Base-by-base conservation (phyloP, 2,113 vertebrate species). In the Oplegnathus fasciatus region DNA sequence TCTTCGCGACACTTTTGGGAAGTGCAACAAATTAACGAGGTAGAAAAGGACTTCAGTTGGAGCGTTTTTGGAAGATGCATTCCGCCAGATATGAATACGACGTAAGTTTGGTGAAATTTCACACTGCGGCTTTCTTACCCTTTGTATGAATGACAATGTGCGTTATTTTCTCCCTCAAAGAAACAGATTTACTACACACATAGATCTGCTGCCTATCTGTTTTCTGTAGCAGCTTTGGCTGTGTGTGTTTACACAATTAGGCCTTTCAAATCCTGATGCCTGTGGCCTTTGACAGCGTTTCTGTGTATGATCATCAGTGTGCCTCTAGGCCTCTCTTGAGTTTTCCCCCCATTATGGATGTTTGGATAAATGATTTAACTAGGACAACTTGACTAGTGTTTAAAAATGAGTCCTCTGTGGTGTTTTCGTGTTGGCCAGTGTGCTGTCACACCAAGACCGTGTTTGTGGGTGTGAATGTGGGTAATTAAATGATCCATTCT, bases 51-150 rank as follows among this genome's bases (percentile, higher is more conserved):
- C 30, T 73, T 54, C 69, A 26, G 10, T 6, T 30, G 62, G 40
- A 6, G 44, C 1, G 30, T 6, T 30, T 44, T 20, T 13, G 71
- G 34, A 86, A 80, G 58, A 95, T 95, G 94, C 0, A 75, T 77
- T 75, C 91, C 1, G 86, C 83, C 74, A 89, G 83, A 93, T 94
- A 86, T 76, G 64, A 83, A 13, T 73, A 61, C 62, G 68, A 86
- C 52, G 94, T 94, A 87, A 93, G 94, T 92, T 81, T 66, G 13
- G 2, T 70, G 14, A 20, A 22, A 2, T 34, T 40, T 1, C 18
- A 50, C 30, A 1, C n/a, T n/a, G n/a, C n/a, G n/a, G 34, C 34
- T 37, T 60, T 52, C 44, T 14, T 5, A 42, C 40, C 28, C 0
- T 11, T 26, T 5, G 15, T 26, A 8, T 34, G 5, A 26, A 0